Evolutionary conservation across 2,113 vertebrate species (phyloP).

Genomic region (Muntiacus reevesi): DNA sequence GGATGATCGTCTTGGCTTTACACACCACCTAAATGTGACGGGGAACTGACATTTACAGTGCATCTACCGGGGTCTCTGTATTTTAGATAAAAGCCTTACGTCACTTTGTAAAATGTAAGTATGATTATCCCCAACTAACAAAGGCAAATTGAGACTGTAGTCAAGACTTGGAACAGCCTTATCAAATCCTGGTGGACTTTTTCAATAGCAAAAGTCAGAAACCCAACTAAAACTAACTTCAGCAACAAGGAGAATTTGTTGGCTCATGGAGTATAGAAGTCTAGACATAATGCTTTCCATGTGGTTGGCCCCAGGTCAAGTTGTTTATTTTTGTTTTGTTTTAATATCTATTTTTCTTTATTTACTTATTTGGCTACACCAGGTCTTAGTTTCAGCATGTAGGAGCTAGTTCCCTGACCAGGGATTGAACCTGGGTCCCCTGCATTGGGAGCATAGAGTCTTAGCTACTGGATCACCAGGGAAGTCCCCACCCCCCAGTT

Average conservation of each 20-base stretch:
- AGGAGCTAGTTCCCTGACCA: background rate
- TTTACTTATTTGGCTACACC: background rate
- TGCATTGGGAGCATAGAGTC: background rate
- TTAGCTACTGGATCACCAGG: background rate
- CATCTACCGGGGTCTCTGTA: background rate
- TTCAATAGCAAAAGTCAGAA: background rate
- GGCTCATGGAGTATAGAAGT: background rate
- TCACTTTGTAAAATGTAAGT: too few relatives aligned
- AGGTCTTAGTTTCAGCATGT: background rate
- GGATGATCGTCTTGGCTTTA: background rate
- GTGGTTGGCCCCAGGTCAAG: background rate
- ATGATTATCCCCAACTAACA: background rate
- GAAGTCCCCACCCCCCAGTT: background rate
- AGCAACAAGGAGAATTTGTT: background rate
- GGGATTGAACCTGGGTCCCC: background rate
- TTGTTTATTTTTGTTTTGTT: background rate
- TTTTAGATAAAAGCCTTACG: background rate
- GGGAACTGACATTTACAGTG: background rate
- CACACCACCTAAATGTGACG: accelerated
- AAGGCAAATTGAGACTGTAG: background rate
- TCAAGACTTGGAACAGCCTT: background rate
- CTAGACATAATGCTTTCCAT: background rate
- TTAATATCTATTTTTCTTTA: background rate
- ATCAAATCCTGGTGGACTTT: background rate
- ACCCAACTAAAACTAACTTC: background rate